Evolutionary conservation across 2,113 vertebrate genomes (phyloP), one percentile per base, ranked within the genome.

Genomic region (Entelurus aequoreus): DNA sequence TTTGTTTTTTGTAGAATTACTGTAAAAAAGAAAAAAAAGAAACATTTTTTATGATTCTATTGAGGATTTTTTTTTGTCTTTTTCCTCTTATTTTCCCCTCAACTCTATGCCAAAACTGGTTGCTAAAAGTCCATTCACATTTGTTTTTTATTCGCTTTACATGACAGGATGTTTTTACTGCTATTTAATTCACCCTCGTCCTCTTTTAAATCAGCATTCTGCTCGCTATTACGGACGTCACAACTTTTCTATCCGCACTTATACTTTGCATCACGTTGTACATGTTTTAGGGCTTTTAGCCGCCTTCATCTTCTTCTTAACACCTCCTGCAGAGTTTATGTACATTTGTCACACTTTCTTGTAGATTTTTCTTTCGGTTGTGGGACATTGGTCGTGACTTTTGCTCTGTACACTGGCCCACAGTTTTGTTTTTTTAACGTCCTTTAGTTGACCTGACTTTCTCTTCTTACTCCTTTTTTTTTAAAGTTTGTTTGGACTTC

Each of bases 1-100:
- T 80, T 77, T 72, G 80, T 63, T 78, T 86, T 89, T 88, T 87
- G 77, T 87, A 88, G 80, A 85, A 82, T 84, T 82, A 83, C 83
- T 88, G 84, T 87, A 89, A 84, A 86, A 76, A 84, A 66, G 64
- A 78, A 72, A 59, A 60, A 63, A 77, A 67, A 65, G 5, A 74
- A 50, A 28, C 4, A 21, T 80, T 84, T 88, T 83, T 81, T 85
- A 85, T 82, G 84, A 84, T 82, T 79, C 79, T 82, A 73, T 83
- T 62, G 66, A 85, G 76, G 75, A 72, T 79, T 80, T 81, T 66
- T 57, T 48, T 69, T 56, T 57, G 38, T 15, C 55, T 63, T 19
- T 62, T 48, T 48, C 50, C 61, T 62, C 37, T 38, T n/a, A 37
- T n/a, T 40, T 21, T 19, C 42, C 12, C 53, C 36, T 56, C 54